Base-by-base conservation (phyloP, 2,888 invertebrate genomes). In the Hofmannophila pseudospretella region DNA sequence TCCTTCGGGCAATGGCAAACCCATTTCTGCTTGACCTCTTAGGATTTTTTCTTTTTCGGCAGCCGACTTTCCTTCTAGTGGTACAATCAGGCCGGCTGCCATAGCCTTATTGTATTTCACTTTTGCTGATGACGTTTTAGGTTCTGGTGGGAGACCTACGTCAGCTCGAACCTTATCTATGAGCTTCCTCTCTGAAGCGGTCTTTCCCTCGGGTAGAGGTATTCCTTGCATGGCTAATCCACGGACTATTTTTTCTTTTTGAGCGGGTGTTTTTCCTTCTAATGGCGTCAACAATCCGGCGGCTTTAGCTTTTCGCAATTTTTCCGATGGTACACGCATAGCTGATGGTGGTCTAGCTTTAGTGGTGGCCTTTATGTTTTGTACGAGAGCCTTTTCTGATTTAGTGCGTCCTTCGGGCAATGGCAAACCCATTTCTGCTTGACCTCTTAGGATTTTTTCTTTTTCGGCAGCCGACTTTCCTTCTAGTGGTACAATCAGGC, bases 181-280 rank as follows among this genome's bases (percentile, higher is more conserved):
- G 0, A 69, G 4, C 9, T 52, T 49, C 25, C 50, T 56, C 27
- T 62, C 59, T 2, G 59, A 62, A 5, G 41, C 12, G 2, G 57
- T 54, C 38, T 49, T 60, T 3, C 44, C 52, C 39, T 57, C 55
- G 1, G 63, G 65, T 1, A 65, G 28, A 1, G 62, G 61, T 1
- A 61, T 27, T 3, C 57, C 59, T 1, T 34, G 25, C 16, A 39
- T 41, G 3, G 52, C 58, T 5, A 57, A 34, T 41, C 13, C 8
- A 45, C 43, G 12, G 1, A 60, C 16, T 4, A 54, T 55, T 36
- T 51, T 47, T 42, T 58, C 57, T 44, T 57, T 57, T 34, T 58
- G 40, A 16, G 38, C 38, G 1, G 41, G 16, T n/a, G 48, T 27
- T 42, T 57, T 57, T 7, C 51, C 53, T 42, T 54, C 49, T n/a